Base-by-base conservation (phyloP, 2,797 vertebrate genomes). In the Dendrocincla fuliginosa region DNA sequence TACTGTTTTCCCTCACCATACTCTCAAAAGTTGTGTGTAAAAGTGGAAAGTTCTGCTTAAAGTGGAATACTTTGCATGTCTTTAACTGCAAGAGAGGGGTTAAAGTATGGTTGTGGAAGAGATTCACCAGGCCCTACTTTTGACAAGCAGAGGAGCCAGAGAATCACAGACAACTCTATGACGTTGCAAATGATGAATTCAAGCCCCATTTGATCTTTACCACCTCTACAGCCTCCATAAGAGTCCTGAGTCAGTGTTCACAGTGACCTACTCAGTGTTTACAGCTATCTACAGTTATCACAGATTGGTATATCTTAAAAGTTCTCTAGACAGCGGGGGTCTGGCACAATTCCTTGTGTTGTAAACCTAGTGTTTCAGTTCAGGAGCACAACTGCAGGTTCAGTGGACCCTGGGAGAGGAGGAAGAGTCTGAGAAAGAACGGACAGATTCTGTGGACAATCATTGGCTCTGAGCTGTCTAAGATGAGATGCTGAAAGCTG, bases 261-360 rank as follows among this genome's bases (percentile, higher is more conserved):
- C 7, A 77, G 44, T 68, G 22, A 56, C 33, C 20, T 42, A 35
- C 0, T 63, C 50, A 74, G n/a, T 41, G 22, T 75, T 74, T 63
- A 24, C 6, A 74, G 41, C 64, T 19, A 56, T 37, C 20, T 50
- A 32, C 1, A 5, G 22, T 5, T 47, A 37, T 17, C 19, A 33
- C 20, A 41, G 37, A 55, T 9, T 10, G 16, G 70, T 60, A 24
- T 77, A 35, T 44, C 32, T 47, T 55, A 44, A 86, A 88, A 52
- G 2, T 1, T 13, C 32, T 55, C 22, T 50, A 28, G 65, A 5
- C 3, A 60, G 17, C 11, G 10, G 32, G 11, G 73, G 2, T 0
- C 0, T 50, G 27, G 27, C 20, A 11, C 55, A 61, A 52, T 49
- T 64, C 18, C 75, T 9, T 39, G 9, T 71, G 24, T 30, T 42